Conservation (phyloP, 2,888 invertebrate genomes). For the Drosophila kokeensis region DNA sequence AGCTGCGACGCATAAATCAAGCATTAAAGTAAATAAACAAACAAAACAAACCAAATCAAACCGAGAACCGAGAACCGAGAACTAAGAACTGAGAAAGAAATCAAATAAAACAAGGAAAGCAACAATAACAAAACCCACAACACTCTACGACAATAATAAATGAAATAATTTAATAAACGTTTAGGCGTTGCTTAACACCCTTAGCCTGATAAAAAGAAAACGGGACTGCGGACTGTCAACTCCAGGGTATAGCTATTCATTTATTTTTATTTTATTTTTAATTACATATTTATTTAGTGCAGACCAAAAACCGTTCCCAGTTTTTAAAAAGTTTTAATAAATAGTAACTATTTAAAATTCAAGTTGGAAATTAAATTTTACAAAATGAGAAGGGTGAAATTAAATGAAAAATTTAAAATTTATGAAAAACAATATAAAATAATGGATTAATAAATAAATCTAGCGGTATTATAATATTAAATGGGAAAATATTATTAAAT, state of each 20-base stretch:
- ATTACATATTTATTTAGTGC: not conserved
- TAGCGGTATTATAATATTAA: not conserved
- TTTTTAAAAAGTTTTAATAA: not conserved
- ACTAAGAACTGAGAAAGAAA: constrained; percentile 5
- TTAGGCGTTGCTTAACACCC: not conserved
- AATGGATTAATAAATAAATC: not conserved
- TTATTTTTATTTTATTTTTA: not conserved
- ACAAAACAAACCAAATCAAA: constrained; percentile 29
- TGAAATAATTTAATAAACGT: constrained; percentile 2
- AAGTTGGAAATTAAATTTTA: not conserved
- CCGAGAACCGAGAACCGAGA: not conserved
- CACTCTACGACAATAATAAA: constrained; percentile 19
- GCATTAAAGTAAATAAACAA: constrained; percentile 63
- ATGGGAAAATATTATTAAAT: not conserved
- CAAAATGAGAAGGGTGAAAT: not conserved
- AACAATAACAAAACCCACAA: not conserved
- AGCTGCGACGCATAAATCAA: constrained; percentile 71
- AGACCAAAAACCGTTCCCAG: not conserved
- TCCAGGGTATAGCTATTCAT: not conserved
- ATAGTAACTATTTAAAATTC: not conserved
- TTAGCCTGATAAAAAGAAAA: not conserved
- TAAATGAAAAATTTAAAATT: not conserved
- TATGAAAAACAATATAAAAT: not conserved
- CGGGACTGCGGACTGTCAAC: not conserved
- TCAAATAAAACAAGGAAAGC: constrained; percentile 17